These are phyloP conservation scores for Drosophila stalkeri DNA, from an alignment of 2,888 invertebrate genomes.

Conservation along the genomic window DNA sequence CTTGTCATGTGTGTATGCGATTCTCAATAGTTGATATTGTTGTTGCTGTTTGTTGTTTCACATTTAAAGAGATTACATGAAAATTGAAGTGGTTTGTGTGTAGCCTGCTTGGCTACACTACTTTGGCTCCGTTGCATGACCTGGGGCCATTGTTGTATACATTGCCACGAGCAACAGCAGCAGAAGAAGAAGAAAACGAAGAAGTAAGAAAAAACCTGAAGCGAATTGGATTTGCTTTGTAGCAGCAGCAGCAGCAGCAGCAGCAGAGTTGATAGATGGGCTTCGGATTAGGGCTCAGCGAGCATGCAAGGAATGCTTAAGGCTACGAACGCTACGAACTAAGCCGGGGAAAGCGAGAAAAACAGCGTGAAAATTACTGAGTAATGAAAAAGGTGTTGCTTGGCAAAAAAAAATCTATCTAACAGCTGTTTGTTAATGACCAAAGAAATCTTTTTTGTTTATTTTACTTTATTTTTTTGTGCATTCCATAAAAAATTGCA, in stretches of 20 bases:
- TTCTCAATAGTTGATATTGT: slow-evolving; percentile 24
- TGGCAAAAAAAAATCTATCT: slow-evolving; percentile 37
- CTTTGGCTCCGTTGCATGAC: slow-evolving; percentile 57
- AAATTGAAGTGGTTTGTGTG: slow-evolving; percentile 71
- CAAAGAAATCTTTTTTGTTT: neutral
- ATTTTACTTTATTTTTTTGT: neutral
- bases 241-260: slow-evolving; percentile 28
- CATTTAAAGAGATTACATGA: slow-evolving; percentile 78
- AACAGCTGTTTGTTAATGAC: slow-evolving; percentile 39
- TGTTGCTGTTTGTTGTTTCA: slow-evolving; percentile 59
- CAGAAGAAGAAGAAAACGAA: slow-evolving; percentile 32
- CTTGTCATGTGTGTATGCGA: slow-evolving; percentile 37
- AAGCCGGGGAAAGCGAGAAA: slow-evolving; percentile 16
- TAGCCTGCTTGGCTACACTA: slow-evolving; percentile 26
- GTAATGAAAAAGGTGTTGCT: slow-evolving; percentile 50
- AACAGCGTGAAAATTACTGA: slow-evolving; percentile 57
- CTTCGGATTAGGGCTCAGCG: slow-evolving; percentile 62
- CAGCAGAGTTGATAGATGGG: slow-evolving; percentile 70
- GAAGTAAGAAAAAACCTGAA: slow-evolving; percentile 44
- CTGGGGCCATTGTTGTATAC: slow-evolving; percentile 63
- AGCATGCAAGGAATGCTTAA: slow-evolving; percentile 46
- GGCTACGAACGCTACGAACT: slow-evolving; percentile 2
- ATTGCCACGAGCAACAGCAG: slow-evolving; percentile 34
- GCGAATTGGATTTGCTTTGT: slow-evolving; percentile 75
- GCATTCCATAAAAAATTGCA: slow-evolving; percentile 3